Percentiles rank a stretch among this genome's conserved stretches.
These are phyloP conservation scores for Holotrichia oblita DNA, from an alignment of 1,140 invertebrate genomes.

Conservation along the genomic window DNA sequence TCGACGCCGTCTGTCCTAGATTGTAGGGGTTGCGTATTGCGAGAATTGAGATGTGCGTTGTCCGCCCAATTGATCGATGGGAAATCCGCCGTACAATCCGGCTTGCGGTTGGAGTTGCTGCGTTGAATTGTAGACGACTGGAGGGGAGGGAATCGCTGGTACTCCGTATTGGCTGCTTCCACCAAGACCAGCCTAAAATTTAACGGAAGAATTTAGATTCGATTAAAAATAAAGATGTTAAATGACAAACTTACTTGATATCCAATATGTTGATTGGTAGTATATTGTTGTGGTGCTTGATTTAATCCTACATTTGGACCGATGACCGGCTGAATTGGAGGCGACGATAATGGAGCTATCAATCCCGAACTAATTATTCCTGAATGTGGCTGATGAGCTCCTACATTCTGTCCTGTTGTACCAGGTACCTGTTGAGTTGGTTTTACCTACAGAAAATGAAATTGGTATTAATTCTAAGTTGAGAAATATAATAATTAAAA, in stretches of 20 bases:
- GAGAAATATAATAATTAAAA: background rate
- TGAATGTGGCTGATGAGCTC: conserved; percentile 55
- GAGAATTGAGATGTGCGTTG: conserved; percentile 71
- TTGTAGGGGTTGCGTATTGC: conserved; percentile 70
- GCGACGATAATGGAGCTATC: conserved; percentile 69
- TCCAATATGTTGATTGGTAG: conserved; percentile 66
- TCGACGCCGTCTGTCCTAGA: conserved; percentile 63
- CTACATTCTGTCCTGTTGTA: conserved; percentile 59
- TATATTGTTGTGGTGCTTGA: conserved; percentile 58
- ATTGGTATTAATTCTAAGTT: background rate
- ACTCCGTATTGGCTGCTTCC: conserved; percentile 73
- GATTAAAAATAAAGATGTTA: too few relatives aligned
- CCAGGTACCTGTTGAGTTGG: conserved; percentile 74
- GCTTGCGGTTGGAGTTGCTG: conserved; percentile 73
- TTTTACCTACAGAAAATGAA: conserved; percentile 68
- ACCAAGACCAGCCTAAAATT: conserved; percentile 51
- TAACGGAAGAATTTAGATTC: background rate
- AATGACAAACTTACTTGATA: conserved; percentile 65
- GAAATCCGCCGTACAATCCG: conserved; percentile 79
- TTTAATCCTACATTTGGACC: conserved; percentile 55
- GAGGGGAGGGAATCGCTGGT: conserved; percentile 84
- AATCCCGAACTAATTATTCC: conserved; percentile 64
- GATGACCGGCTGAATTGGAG: conserved; percentile 64
- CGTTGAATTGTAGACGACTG: conserved; percentile 73
- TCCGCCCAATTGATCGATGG: conserved; percentile 67